phyloP scores from a whole-genome alignment of 2,888 invertebrate species.

The Cantharis flavilabris region DNA sequence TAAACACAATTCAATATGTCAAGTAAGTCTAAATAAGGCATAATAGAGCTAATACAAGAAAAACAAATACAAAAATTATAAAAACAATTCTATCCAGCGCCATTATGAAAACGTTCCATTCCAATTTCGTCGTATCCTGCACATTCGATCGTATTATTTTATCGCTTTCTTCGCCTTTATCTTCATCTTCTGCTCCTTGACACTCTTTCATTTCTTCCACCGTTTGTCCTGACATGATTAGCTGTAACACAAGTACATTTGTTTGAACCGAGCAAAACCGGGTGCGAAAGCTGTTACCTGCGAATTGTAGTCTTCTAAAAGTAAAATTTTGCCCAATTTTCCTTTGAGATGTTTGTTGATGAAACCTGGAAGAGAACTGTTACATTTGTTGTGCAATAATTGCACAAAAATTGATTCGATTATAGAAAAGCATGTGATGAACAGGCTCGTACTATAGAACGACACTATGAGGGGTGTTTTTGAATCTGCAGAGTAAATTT shows the following conservation, averaged over 20 bases:
- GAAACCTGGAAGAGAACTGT: neutral
- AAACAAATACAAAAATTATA: neutral
- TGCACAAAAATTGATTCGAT: neutral
- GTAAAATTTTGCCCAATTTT: conserved; percentile 2
- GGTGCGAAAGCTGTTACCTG: neutral
- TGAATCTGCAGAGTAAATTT: conserved; percentile 60
- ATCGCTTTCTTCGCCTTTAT: conserved; percentile 5
- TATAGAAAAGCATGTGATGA: neutral
- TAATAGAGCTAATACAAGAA: conserved; percentile 1
- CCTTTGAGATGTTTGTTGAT: conserved; percentile 3
- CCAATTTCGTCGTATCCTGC: neutral
- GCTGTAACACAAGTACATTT: neutral
- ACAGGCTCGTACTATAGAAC: conserved; percentile 8
- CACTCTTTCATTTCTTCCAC: conserved; percentile 13
- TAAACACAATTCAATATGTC: no score
- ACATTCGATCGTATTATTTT: neutral
- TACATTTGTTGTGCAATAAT: neutral
- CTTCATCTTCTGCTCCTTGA: neutral
- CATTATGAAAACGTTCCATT: conserved; percentile 11
- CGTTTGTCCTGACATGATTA: neutral
- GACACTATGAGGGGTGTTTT: conserved; percentile 57
- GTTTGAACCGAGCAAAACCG: no score
- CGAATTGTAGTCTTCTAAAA: neutral
- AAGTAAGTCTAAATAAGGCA: neutral
- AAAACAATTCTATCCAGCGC: conserved; percentile 5